Evolutionary conservation across 2,113 vertebrate genomes (phyloP).

Genomic region (Python bivittatus): DNA sequence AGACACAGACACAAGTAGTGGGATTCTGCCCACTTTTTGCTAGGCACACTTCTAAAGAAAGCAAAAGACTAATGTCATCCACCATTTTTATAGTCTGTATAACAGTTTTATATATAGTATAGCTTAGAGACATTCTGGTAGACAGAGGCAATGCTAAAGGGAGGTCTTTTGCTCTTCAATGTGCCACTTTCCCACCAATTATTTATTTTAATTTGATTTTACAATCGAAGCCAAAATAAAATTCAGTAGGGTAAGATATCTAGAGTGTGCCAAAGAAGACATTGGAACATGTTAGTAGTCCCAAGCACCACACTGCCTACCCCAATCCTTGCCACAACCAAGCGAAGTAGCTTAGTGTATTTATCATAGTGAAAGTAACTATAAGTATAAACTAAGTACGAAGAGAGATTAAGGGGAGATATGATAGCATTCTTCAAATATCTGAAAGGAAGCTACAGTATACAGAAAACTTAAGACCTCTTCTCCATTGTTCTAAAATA

Average conservation of each 20-base stretch:
- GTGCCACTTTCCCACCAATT: neutral
- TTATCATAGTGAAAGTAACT: neutral
- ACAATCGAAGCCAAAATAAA: neutral
- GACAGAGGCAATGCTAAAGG: neutral
- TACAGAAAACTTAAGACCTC: neutral
- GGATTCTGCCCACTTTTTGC: neutral
- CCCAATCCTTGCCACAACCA: neutral
- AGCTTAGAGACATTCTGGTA: neutral
- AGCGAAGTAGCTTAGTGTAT: neutral
- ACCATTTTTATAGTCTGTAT: neutral
- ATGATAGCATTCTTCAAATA: neutral
- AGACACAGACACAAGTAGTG: neutral
- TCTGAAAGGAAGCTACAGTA: neutral
- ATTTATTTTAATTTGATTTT: neutral
- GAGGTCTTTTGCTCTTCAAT: neutral
- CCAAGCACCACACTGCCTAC: neutral
- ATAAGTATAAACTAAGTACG: neutral
- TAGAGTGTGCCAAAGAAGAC: no score
- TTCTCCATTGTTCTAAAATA: neutral
- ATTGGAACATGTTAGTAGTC: neutral
- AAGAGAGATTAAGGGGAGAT: neutral
- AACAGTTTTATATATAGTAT: neutral
- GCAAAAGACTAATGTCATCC: neutral
- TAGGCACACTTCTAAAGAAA: neutral
- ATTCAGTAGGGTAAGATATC: no score